These are phyloP conservation scores for Lonchura striata DNA, from an alignment of 2,113 vertebrate genomes.

Conservation along the genomic window DNA sequence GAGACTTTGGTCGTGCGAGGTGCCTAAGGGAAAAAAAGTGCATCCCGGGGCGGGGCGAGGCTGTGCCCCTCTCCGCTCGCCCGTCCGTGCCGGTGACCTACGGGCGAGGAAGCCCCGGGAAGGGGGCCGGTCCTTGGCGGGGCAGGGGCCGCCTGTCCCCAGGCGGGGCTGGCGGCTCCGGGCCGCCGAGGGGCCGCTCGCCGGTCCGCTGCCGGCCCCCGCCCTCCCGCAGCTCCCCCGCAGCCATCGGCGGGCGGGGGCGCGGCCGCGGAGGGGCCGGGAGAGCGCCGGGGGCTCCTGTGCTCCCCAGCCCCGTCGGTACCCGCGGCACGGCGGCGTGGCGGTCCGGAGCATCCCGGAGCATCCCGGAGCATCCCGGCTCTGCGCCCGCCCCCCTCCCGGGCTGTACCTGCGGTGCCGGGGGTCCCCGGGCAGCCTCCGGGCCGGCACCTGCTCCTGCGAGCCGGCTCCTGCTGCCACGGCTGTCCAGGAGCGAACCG, in stretches of 20 bases:
- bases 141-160: background rate
- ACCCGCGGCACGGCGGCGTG: background rate
- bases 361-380: background rate
- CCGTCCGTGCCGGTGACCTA: background rate
- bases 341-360: background rate
- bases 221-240: background rate
- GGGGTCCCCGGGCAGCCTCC: background rate
- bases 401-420: background rate
- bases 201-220: no score
- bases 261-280: background rate
- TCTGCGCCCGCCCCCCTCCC: background rate
- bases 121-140: background rate
- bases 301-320: background rate
- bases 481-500: background rate
- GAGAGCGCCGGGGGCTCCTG: background rate
- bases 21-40: background rate
- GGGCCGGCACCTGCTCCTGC: background rate
- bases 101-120: background rate
- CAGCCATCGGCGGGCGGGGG: background rate
- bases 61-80: background rate
- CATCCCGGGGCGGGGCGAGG: background rate
- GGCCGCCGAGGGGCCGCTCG: no score
- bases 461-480: background rate
- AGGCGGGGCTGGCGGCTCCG: background rate
- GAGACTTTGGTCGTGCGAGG: background rate